Base-by-base conservation (phyloP, 2,888 invertebrate species). In the Pogonocherus hispidulus region DNA sequence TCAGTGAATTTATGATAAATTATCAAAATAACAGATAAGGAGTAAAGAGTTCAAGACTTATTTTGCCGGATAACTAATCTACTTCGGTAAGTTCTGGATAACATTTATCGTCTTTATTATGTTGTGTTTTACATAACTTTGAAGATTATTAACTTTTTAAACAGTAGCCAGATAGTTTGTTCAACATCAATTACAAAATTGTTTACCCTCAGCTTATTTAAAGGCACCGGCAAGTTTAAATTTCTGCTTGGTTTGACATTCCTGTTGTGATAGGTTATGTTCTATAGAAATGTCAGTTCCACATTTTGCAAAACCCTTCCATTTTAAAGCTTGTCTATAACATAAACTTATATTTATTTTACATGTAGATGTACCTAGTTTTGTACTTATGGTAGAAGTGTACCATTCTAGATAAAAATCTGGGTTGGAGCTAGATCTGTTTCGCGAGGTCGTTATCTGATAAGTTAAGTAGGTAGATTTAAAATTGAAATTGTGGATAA, bases 221-320 rank as follows among this genome's bases (percentile, higher is more conserved):
- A 55, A 16, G 6, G 41, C 18, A 11, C 22, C 35, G 35, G 41
- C 14, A 22, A 14, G 37, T 20, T 55, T 55, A 22, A 37, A n/a
- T 37, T 55, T 55, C 37, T 14, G 19, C 20, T 22, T 2, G 6
- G 18, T 49, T 64, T 72, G 72, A 70, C 72, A 56, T 64, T 55
- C 44, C 27, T 47, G 54, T 70, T 73, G 65, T 59, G 70, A 70
- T 70, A 73, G 73, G 73, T 73, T 73, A 73, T 66, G 73, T 70
- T 70, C 49, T 59, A 63, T 35, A 66, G 68, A 63, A 66, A 62
- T 70, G 72, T 70, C 72, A 72, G 62, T 49, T 69, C 49, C 32
- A 27, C 51, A 51, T 51, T 51, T 51, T 14, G 27, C 5, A 27
- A 41, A 14, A n/a, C n/a, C 41, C 11, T 41, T 14, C 16, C 41